Evolutionary conservation across 2,113 vertebrate species (phyloP).

Genomic region (Tautogolabrus adspersus): DNA sequence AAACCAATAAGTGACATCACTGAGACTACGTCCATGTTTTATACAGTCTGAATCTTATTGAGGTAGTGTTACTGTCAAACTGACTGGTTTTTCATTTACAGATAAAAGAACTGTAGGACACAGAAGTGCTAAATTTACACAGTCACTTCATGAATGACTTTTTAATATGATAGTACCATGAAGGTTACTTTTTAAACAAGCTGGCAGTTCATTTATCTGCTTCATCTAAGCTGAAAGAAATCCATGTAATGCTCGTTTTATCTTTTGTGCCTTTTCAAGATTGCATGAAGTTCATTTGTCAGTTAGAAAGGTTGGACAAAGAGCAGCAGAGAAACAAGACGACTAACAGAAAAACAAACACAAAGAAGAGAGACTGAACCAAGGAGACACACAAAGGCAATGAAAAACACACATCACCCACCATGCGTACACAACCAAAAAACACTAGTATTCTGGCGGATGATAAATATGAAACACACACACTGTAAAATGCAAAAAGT

Average conservation of each 20-base stretch:
- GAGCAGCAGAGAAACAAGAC: slow-evolving; percentile 12
- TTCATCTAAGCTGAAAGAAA: slow-evolving; percentile 5
- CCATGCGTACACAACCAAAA: background rate
- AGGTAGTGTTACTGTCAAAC: too few relatives aligned
- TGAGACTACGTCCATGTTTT: too few relatives aligned
- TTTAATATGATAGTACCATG: background rate
- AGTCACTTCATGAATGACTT: background rate
- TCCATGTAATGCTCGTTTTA: slow-evolving; percentile 19
- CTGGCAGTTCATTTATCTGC: background rate
- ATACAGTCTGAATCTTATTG: too few relatives aligned
- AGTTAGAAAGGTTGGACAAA: slow-evolving; percentile 17
- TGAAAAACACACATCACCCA: background rate
- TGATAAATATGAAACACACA: background rate
- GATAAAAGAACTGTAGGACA: too few relatives aligned
- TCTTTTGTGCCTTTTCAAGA: slow-evolving; percentile 24
- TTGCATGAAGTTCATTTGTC: slow-evolving; percentile 11
- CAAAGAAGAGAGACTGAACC: background rate
- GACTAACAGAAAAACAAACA: background rate
- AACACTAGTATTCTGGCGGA: background rate
- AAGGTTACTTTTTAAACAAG: background rate
- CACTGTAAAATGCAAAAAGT: background rate
- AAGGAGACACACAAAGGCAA: background rate
- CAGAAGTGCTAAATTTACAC: too few relatives aligned
- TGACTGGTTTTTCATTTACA: too few relatives aligned
- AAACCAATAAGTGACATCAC: too few relatives aligned